A percentile compares a stretch with the other conserved stretches of the same genome.
These are phyloP conservation scores for Cyclophora albipunctata DNA, from an alignment of 2,888 invertebrate genomes.

Conservation along the genomic window DNA sequence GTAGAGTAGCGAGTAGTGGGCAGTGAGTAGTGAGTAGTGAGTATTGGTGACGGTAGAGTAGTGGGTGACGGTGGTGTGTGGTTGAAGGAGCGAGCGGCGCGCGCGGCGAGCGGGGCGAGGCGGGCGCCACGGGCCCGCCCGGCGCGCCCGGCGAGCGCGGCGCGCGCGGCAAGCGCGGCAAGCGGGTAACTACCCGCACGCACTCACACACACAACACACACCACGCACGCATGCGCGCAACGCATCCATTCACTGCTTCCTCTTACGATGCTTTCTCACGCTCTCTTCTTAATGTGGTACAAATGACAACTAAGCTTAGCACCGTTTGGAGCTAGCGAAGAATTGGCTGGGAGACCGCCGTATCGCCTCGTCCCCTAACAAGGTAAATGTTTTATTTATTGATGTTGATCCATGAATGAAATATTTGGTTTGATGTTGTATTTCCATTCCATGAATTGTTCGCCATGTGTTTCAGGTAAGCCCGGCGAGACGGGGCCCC, in stretches of 20 bases:
- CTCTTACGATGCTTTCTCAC: conserved; percentile 11
- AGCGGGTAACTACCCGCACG: conserved; percentile 81
- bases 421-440: no score
- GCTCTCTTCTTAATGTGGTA: conserved; percentile 35
- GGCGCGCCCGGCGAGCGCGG: conserved; percentile 92
- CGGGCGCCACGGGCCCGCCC: conserved; percentile 84
- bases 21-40: background rate
- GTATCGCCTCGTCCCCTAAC: background rate
- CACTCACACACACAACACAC: background rate
- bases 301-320: conserved; percentile 41
- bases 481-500: conserved; percentile 83
- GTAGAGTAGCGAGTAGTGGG: background rate
- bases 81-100: conserved; percentile 77
- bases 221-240: conserved; percentile 9
- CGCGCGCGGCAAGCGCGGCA: conserved; percentile 92
- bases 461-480: conserved; percentile 71
- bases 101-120: conserved; percentile 87
- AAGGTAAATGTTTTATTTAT: background rate
- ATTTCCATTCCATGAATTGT: no score
- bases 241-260: conserved; percentile 11
- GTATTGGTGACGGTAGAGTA: background rate
- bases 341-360: background rate
- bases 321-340: background rate
- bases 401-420: no score
- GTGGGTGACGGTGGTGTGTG: conserved; percentile 22